Evolutionary conservation across 1,140 invertebrate genomes (phyloP), one percentile per base, ranked within the genome.

Genomic region (Holcopasites calliopsidis): DNA sequence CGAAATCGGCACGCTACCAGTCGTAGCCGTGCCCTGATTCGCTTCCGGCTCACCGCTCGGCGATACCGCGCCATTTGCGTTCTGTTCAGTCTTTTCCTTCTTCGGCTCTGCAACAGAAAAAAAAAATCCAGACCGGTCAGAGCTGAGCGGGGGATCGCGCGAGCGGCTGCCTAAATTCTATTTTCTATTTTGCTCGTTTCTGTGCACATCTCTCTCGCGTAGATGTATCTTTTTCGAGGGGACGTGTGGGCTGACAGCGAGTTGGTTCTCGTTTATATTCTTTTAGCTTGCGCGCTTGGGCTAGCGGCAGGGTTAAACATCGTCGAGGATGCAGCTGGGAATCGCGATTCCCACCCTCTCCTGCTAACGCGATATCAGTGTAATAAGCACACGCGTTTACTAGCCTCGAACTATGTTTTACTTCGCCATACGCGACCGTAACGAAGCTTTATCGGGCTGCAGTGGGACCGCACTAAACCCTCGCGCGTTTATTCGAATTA

Each of bases 21-120:
- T 84, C 88, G 80, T 91, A 88, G 87, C 83, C 88, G 80, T 91
- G 74, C 89, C 90, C 85, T 92, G 91, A 86, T 88, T 91, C 86
- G 90, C 89, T 75, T 92, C 92, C 75, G 91, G 90, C 65, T 94
- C 93, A 83, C 91, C 92, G 86, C 92, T 93, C 74, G 93, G 92
- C 85, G 93, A 94, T 86, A 94, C 88, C 82, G 93, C 92, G 86
- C 94, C 94, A 92, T 95, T 95, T 87, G 91, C 91, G 92, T 93
- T 94, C 93, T 95, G 95, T 93, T 97, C 96, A 94, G 94, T 95
- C 94, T 96, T 97, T 92, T 97, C 96, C 94, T 96, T 96, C 93
- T 96, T 96, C 94, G 95, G 95, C 93, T 96, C 96, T 97, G 94
- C 69, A 94, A 94, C 87, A 83, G 86, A 91, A 87, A 85, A 83